These are phyloP conservation scores for Sarotherodon lohbergeri DNA, from an alignment of 2,113 vertebrate genomes.

Conservation along the genomic window DNA sequence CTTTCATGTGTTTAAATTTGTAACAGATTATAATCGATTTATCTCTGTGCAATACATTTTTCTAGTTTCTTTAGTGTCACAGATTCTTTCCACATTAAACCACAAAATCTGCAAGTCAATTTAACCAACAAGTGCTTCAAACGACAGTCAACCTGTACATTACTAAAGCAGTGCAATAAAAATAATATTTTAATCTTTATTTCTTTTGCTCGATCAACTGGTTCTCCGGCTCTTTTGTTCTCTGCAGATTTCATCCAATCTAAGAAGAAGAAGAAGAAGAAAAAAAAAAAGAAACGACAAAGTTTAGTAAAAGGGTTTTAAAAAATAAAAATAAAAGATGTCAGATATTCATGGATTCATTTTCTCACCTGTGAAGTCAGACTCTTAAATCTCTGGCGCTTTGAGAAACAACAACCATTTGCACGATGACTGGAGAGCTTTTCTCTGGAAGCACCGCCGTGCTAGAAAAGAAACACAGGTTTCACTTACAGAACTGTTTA, in stretches of 20 bases:
- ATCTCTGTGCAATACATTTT: background rate
- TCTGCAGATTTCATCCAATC: too few relatives aligned
- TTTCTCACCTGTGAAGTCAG: background rate
- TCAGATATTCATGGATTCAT: fast-evolving
- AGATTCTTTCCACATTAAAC: background rate
- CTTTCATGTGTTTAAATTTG: background rate
- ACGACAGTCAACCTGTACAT: background rate
- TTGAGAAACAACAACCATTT: background rate
- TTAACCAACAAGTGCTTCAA: background rate
- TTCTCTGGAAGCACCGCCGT: background rate
- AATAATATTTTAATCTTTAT: fast-evolving
- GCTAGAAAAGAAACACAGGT: background rate
- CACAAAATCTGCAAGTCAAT: background rate
- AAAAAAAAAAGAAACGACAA: background rate
- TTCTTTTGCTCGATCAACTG: fast-evolving
- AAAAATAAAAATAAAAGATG: fast-evolving
- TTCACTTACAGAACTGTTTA: background rate
- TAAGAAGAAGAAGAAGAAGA: fast-evolving
- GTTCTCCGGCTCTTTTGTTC: fast-evolving
- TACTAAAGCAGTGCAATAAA: background rate
- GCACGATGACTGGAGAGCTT: background rate
- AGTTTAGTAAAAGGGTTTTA: fast-evolving
- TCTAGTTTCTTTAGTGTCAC: background rate
- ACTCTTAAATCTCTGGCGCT: background rate
- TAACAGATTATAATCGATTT: fast-evolving